These are phyloP conservation scores for Hippoglossus hippoglossus DNA, from an alignment of 2,797 vertebrate genomes.

Conservation along the genomic window DNA sequence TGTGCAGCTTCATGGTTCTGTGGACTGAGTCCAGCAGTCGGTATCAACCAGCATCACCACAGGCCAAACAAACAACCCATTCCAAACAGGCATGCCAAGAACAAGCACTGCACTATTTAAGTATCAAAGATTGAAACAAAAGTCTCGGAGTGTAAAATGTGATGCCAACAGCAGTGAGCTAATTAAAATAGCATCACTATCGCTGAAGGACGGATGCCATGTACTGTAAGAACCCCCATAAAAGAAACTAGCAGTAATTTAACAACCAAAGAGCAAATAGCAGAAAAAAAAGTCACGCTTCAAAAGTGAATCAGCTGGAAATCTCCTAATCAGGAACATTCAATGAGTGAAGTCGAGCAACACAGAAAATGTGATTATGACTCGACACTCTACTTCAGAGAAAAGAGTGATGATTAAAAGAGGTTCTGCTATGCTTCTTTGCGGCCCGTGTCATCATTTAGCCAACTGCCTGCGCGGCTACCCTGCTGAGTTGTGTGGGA, in stretches of 20 bases:
- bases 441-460: slow-evolving; percentile 61
- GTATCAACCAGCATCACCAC: too few relatives aligned
- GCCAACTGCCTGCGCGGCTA: slow-evolving; percentile 44
- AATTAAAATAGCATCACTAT: slow-evolving; percentile 50
- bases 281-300: slow-evolving; percentile 32
- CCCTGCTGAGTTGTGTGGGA: slow-evolving; percentile 61
- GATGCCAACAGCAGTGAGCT: slow-evolving; percentile 19
- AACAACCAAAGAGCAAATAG: slow-evolving; percentile 55
- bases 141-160: slow-evolving; percentile 16
- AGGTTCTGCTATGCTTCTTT: slow-evolving; percentile 29
- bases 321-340: slow-evolving; percentile 63
- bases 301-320: slow-evolving; percentile 45
- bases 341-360: slow-evolving; percentile 46
- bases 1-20: too few relatives aligned
- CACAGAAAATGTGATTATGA: slow-evolving; percentile 62
- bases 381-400: slow-evolving; percentile 48
- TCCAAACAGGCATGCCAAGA: not conserved
- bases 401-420: slow-evolving; percentile 58
- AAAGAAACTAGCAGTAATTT: slow-evolving; percentile 44
- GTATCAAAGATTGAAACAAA: slow-evolving; percentile 28
- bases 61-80: not conserved
- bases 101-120: too few relatives aligned
- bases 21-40: too few relatives aligned
- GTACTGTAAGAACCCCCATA: slow-evolving; percentile 29
- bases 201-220: slow-evolving; percentile 23